phyloP scores from a whole-genome alignment of 2,888 invertebrate genomes.

The Cylloceria caligata region DNA sequence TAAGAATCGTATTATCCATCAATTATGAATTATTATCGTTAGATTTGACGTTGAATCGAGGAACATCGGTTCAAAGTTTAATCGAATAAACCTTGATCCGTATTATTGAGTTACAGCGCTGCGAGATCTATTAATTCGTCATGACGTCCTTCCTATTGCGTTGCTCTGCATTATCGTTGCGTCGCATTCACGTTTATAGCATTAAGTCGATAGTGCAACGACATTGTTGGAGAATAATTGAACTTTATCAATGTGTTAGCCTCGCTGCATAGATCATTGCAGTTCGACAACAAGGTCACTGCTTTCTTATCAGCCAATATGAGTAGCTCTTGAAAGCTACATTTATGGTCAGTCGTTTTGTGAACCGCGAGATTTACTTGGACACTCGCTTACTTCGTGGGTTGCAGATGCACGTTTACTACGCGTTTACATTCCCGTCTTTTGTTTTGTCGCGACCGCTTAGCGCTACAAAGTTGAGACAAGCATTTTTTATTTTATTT shows the following conservation, averaged over 20 bases:
- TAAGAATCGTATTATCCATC: slow-evolving; percentile 51
- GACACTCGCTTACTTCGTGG: slow-evolving; percentile 13
- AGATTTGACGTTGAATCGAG: slow-evolving; percentile 43
- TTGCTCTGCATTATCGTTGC: not conserved
- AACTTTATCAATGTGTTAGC: not conserved
- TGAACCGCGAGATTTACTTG: slow-evolving; percentile 26
- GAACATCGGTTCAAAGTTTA: slow-evolving; percentile 40
- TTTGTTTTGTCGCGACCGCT: slow-evolving; percentile 52
- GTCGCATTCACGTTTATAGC: not conserved
- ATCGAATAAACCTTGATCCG: slow-evolving; percentile 60
- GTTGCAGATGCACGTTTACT: not conserved
- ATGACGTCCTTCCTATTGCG: slow-evolving; percentile 17
- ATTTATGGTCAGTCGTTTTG: slow-evolving; percentile 37
- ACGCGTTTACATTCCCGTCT: not conserved
- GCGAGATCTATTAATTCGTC: slow-evolving; percentile 9
- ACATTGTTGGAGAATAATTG: slow-evolving; percentile 19
- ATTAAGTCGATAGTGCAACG: slow-evolving; percentile 1
- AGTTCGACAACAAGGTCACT: slow-evolving; percentile 50
- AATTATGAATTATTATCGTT: slow-evolving; percentile 52
- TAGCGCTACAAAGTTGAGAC: not conserved
- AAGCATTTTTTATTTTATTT: too few relatives aligned
- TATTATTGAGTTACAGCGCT: slow-evolving; percentile 63
- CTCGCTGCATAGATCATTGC: slow-evolving; percentile 5
- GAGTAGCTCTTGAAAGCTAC: slow-evolving; percentile 16
- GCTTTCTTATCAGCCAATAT: slow-evolving; percentile 57